Conservation (phyloP, 2,888 invertebrate species). For the Drosophila ustulata region DNA sequence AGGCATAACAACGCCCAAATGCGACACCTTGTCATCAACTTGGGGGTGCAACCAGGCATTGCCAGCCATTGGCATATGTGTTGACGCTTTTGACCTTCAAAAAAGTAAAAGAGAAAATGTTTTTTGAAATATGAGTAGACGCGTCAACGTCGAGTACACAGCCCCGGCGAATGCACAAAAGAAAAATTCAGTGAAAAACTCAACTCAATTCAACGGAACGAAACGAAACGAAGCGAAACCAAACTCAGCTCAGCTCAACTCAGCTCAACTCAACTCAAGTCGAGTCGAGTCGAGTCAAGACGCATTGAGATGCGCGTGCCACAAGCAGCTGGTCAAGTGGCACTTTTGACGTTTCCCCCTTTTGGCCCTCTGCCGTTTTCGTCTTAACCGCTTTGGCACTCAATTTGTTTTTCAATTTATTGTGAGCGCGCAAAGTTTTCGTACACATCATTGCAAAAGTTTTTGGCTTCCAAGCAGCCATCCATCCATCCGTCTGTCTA, state of each 20-base stretch:
- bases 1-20: slow-evolving; percentile 1
- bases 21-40: slow-evolving; percentile 1
- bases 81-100: slow-evolving; percentile 24
- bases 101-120: slow-evolving; percentile 1
- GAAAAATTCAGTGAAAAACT: slow-evolving; percentile 13
- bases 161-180: not conserved
- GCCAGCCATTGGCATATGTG: not conserved
- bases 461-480: slow-evolving; percentile 1
- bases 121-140: slow-evolving; percentile 13
- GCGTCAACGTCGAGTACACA: not conserved
- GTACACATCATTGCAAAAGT: slow-evolving; percentile 37
- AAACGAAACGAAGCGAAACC: too few relatives aligned
- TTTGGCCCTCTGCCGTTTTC: not conserved
- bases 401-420: slow-evolving; percentile 62
- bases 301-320: slow-evolving; percentile 10
- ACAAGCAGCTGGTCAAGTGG: slow-evolving; percentile 22
- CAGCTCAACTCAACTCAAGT: too few relatives aligned
- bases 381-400: not conserved
- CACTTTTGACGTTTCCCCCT: slow-evolving; percentile 5
- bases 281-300: not conserved
- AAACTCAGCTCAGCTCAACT: too few relatives aligned
- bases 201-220: too few relatives aligned
- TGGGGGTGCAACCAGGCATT: not conserved
- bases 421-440: slow-evolving; percentile 26
- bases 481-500: not conserved